phyloP scores from a whole-genome alignment of 1,140 invertebrate species.

The Heliconius hermathena region DNA sequence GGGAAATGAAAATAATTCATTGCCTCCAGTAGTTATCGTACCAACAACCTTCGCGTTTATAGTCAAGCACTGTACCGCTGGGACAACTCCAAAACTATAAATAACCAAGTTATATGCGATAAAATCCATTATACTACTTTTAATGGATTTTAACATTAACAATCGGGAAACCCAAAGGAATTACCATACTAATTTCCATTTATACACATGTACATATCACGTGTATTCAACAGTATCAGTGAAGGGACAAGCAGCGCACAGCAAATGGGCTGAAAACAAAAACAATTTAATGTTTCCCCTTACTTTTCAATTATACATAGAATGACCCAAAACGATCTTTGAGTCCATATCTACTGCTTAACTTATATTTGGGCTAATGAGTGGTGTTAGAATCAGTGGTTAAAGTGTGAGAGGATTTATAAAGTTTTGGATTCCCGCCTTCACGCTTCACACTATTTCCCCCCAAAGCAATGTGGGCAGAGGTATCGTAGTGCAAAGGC shows the following conservation, averaged over 20 bases:
- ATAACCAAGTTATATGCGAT: too few relatives aligned
- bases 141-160: too few relatives aligned
- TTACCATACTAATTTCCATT: not conserved
- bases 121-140: too few relatives aligned
- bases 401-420: not conserved
- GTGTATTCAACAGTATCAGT: not conserved
- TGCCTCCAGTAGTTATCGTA: too few relatives aligned
- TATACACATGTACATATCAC: not conserved
- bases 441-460: too few relatives aligned
- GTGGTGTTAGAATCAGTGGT: not conserved
- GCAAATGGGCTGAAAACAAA: conserved; percentile 10
- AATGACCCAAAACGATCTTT: not conserved
- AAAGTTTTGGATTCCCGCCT: too few relatives aligned
- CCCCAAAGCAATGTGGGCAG: too few relatives aligned
- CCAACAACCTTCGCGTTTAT: too few relatives aligned
- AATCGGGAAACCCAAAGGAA: not conserved
- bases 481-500: too few relatives aligned
- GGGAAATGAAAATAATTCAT: too few relatives aligned
- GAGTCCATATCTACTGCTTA: not conserved
- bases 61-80: too few relatives aligned
- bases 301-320: conserved; percentile 6
- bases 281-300: conserved; percentile 13
- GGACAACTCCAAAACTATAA: too few relatives aligned
- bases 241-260: not conserved
- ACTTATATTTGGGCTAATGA: not conserved